A percentile compares a stretch with the other conserved stretches of the same genome.
These are phyloP conservation scores for Vicugna pacos DNA, from an alignment of 2,113 vertebrate genomes.

Conservation along the genomic window DNA sequence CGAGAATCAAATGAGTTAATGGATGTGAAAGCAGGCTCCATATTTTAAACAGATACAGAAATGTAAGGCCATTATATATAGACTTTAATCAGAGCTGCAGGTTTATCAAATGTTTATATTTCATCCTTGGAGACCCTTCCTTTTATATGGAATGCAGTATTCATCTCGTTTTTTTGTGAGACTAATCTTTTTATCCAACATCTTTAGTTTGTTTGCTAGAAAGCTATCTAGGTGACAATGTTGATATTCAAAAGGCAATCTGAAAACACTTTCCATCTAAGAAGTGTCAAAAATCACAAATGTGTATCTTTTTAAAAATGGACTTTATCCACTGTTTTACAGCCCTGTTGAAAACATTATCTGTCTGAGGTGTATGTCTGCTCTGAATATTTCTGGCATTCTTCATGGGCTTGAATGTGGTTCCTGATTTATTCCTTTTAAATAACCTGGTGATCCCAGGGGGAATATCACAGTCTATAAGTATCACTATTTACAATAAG, in stretches of 20 bases:
- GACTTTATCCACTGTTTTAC: constrained; percentile 55
- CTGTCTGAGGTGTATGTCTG: neutral
- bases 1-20: constrained; percentile 54
- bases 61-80: neutral
- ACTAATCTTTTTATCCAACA: constrained; percentile 70
- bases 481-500: constrained; percentile 79
- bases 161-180: constrained; percentile 44
- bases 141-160: constrained; percentile 67
- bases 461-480: constrained; percentile 78
- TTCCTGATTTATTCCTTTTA: constrained; percentile 78
- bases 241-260: constrained; percentile 59
- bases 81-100: constrained; percentile 57
- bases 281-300: constrained; percentile 66
- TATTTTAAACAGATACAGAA: constrained; percentile 38
- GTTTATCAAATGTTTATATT: constrained; percentile 59
- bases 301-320: constrained; percentile 45
- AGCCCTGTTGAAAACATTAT: constrained; percentile 18
- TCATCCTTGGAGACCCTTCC: constrained; percentile 41
- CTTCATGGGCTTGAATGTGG: constrained; percentile 39
- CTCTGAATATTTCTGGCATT: constrained; percentile 53
- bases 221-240: constrained; percentile 51
- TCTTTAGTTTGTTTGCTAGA: constrained; percentile 59
- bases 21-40: constrained; percentile 40
- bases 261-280: constrained; percentile 50
- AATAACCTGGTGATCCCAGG: constrained; percentile 67